Evolutionary conservation across 2,888 invertebrate species (phyloP), one percentile per base, ranked within the genome.

Genomic region (Malacosoma neustria): DNA sequence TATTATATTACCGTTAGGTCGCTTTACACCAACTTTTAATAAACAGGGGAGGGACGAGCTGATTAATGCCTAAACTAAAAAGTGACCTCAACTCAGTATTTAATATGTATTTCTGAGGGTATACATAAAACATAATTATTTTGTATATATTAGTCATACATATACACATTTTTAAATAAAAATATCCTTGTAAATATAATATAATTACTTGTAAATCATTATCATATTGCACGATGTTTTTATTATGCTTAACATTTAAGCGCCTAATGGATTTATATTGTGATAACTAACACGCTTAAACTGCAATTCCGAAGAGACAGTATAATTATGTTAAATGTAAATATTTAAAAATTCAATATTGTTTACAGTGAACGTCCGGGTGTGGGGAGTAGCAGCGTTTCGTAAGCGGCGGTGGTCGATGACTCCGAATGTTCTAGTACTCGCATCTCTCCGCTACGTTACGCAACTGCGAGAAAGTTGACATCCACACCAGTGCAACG

Each of bases 391-490:
- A 60, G 57, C 54, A 55, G 59, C 58, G 68, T 82, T 81, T 81
- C 82, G 81, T 82, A 82, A 85, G 72, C 69, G 63, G 57, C 69
- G 69, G 76, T 84, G 84, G 85, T 84, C 85, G 85, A 84, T 84
- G 85, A 84, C 84, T 77, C 69, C 76, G 80, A 84, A 84, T 72
- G 75, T 82, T 82, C 81, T 73, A 79, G 82, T 71, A 73, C 74
- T 55, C 57, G 52, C 68, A 76, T 80, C 77, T 80, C 74, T 66
- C 71, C 60, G 58, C 46, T 22, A 31, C 44, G 65, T 84, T 82
- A 71, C 79, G 81, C 72, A 82, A 84, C 69, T 46, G 64, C 79
- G 81, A 77, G 84, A 85, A 85, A 85, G 84, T 81, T 81, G 82
- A 82, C 82, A 79, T 81, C 77, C 72, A 75, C 68, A 75, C 68